phyloP scores from a whole-genome alignment of 2,113 vertebrate genomes.

The Pituophis catenifer region DNA sequence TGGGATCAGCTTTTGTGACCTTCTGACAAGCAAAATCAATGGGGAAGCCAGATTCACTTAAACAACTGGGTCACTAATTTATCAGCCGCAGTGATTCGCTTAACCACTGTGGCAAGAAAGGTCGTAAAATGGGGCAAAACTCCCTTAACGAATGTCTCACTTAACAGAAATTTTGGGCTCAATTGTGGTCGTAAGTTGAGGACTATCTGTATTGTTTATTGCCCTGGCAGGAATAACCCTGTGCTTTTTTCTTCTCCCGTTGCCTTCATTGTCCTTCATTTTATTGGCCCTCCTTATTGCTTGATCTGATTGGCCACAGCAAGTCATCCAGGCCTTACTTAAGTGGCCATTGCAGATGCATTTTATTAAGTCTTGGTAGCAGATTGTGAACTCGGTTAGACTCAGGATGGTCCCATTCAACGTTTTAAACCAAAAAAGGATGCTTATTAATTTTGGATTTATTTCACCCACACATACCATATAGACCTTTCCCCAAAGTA shows the following conservation, averaged over 20 bases:
- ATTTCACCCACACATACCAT: not conserved
- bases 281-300: too few species aligned
- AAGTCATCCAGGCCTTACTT: not conserved
- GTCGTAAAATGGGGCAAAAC: not conserved
- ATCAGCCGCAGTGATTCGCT: not conserved
- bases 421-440: not conserved
- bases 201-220: not conserved
- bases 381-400: not conserved
- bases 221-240: not conserved
- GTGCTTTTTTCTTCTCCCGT: not conserved
- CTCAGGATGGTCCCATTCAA: too few species aligned
- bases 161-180: not conserved
- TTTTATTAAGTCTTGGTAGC: not conserved
- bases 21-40: not conserved
- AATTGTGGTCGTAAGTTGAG: not conserved
- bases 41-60: not conserved
- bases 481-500: not conserved
- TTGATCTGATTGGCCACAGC: not conserved
- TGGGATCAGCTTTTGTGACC: not conserved
- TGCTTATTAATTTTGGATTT: not conserved
- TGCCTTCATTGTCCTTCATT: not conserved
- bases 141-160: not conserved
- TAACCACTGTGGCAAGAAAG: not conserved
- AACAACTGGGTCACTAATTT: not conserved
- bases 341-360: not conserved